phyloP scores from a whole-genome alignment of 2,888 invertebrate genomes.

The Drosophila borborema region DNA sequence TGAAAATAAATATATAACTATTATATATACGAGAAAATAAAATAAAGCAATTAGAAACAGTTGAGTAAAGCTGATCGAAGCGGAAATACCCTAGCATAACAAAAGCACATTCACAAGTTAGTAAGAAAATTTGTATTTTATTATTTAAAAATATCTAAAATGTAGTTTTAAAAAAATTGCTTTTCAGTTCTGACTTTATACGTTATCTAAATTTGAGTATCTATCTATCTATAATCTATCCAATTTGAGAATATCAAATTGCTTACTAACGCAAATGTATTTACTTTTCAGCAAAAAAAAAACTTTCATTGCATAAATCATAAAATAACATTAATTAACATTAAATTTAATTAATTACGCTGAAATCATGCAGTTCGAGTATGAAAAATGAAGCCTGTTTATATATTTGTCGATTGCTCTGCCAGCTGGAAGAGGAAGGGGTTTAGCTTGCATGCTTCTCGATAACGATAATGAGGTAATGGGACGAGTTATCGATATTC shows the following conservation, averaged over 20 bases:
- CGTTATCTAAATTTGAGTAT: too few species aligned
- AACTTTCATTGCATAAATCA: not conserved
- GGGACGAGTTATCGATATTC: not conserved
- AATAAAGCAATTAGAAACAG: not conserved
- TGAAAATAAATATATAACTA: not conserved
- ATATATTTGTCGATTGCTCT: not conserved
- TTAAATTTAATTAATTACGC: not conserved
- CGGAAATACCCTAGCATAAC: not conserved
- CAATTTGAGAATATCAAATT: too few species aligned
- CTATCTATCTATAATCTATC: too few species aligned
- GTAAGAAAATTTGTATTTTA: too few species aligned
- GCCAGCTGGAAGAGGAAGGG: too few species aligned
- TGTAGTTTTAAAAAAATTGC: too few species aligned
- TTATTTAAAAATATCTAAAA: too few species aligned
- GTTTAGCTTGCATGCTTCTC: not conserved
- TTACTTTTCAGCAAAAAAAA: not conserved
- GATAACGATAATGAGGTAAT: not conserved
- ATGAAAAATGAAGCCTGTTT: not conserved
- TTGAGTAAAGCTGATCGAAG: too few species aligned
- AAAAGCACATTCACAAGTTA: too few species aligned
- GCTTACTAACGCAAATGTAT: not conserved
- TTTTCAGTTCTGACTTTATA: too few species aligned
- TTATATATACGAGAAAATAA: not conserved
- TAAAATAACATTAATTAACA: constrained; percentile 7
- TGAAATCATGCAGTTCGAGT: not conserved